Base-by-base conservation (phyloP, 2,888 invertebrate species). In the Stenurella melanura region DNA sequence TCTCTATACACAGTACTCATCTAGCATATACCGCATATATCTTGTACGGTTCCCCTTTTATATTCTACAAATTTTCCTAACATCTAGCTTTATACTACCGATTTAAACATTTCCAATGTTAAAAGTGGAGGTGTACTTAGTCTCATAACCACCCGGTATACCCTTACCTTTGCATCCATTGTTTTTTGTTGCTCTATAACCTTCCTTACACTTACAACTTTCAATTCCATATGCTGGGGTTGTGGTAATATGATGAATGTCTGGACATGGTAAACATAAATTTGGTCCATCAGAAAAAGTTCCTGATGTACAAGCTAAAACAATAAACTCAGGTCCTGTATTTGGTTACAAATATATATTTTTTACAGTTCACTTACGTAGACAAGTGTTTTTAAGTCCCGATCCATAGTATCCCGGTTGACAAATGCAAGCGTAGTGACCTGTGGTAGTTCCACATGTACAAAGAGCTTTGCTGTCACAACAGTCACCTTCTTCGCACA, bases 361-460 rank as follows among this genome's bases (percentile, higher is more conserved):
- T 9, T 34, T 42, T 18, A 54, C 57, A 21, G 17, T 26, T 42
- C 63, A 79, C 90, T 90, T 89, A 94, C 94, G 91, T 81, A 90
- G 89, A 83, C 94, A 94, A 19, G 91, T 91, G 66, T 91, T 91
- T 79, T 87, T 88, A 1, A 93, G 87, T 0, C 94, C 94, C 17
- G 92, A 91, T 42, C 94, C 94, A 83, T 93, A 93, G 84, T 91
- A 93, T 12, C 94, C 94, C 4, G 91, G 88, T 57, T 91, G 90
- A 82, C 94, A 95, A 21, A 93, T 87, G 82, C 94, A 95, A n/a
- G 92, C 91, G 83, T 93, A 94, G 83, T 93, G 93, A 0, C 94
- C 94, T 0, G 93, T 93, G 18, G 93, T 91, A 5, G 92, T 93
- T 0, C 93, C 94, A 85, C 94, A 94, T 12, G 92, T 90, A 85